Base-by-base conservation (phyloP, 2,797 vertebrate species). In the Scarus forsteni region DNA sequence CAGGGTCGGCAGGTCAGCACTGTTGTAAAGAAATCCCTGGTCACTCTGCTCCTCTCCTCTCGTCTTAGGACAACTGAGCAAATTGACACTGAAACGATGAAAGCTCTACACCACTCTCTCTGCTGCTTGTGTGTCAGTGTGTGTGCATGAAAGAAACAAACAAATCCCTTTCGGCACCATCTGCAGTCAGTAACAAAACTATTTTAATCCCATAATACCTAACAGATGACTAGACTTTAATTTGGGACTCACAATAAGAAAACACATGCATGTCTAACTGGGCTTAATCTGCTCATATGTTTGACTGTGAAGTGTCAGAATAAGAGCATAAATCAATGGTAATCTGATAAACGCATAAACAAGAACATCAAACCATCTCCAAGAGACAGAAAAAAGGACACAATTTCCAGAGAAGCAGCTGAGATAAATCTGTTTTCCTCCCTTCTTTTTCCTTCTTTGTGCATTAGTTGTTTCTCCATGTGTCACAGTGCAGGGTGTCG, bases 131-230 rank as follows among this genome's bases (percentile, higher is more conserved):
- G 50, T 65, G 61, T 35, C 46, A 43, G 39, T 46, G 19, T n/a
- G 8, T 34, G 27, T 39, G n/a, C 7, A 42, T 42, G 18, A 67
- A 52, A 50, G 14, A 36, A 66, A 64, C 19, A 77, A 82, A 84
- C 49, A 83, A 80, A 83, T 73, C 65, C 58, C 48, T 60, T 70
- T 79, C 70, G 68, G 69, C 50, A 66, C 77, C 70, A 81, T 81
- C 75, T 85, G 63, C 60, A 70, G 54, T 63, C 58, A 40, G 76
- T 68, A 77, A 74, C 82, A 82, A 70, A 85, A 77, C 40, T 75
- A 70, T 83, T 87, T 86, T 79, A 86, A 91, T 89, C 79, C 77
- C 70, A 60, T 85, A 84, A 88, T 81, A 62, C 86, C 68, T 45
- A 85, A 68, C 85, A 90, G 83, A 85, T 83, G 82, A 89, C 76